Evolutionary conservation across 2,113 vertebrate genomes (phyloP).

Genomic region (Tapirus terrestris): DNA sequence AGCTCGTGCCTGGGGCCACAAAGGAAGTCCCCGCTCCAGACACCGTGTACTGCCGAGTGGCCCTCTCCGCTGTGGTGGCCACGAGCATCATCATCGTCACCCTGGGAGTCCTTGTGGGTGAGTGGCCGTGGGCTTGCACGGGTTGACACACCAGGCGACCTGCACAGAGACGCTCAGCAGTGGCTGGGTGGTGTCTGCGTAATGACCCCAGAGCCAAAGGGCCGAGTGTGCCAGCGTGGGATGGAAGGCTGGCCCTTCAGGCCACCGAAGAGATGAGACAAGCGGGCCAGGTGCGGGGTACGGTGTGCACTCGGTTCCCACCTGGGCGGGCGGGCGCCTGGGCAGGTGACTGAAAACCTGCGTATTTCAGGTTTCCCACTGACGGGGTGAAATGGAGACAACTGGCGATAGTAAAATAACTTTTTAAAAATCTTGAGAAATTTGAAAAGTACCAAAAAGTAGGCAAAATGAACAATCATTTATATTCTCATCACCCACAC

Average conservation of each 20-base stretch:
- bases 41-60: constrained; percentile 22
- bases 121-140: constrained; percentile 21
- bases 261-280: not conserved
- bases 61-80: rapidly evolving
- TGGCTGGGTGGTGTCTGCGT: rapidly evolving
- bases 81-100: constrained; percentile 17
- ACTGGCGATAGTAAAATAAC: not conserved
- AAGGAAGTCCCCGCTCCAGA: not conserved
- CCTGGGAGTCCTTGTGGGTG: constrained; percentile 85
- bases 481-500: not conserved
- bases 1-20: not conserved
- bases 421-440: not conserved
- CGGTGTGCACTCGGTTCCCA: not conserved
- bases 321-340: not conserved
- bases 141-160: rapidly evolving
- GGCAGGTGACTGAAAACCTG: rapidly evolving
- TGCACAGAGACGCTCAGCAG: rapidly evolving
- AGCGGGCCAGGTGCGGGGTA: rapidly evolving
- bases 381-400: not conserved
- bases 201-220: not conserved
- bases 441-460: not conserved
- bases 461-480: not conserved
- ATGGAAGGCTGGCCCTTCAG: not conserved
- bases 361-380: not conserved
- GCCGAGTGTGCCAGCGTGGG: rapidly evolving